These are phyloP conservation scores for Eulacestoma nigropectus DNA, from an alignment of 2,113 vertebrate species.

Conservation along the genomic window DNA sequence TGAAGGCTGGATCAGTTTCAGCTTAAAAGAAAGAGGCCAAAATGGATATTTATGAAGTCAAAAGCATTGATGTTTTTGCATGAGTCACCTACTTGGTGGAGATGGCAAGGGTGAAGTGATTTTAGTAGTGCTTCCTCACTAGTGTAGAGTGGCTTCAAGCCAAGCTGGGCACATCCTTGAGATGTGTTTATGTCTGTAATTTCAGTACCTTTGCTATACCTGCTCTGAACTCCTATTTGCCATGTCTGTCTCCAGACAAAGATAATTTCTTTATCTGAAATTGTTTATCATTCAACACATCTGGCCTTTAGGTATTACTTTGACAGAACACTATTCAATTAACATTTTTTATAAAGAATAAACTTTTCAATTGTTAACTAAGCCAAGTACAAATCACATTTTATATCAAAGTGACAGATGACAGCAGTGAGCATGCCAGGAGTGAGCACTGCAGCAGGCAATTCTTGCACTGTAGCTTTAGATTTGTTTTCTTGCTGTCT, in stretches of 20 bases:
- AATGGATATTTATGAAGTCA: background rate
- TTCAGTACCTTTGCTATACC: background rate
- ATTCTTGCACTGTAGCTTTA: background rate
- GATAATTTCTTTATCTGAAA: background rate
- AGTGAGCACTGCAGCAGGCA: background rate
- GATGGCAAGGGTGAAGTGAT: background rate
- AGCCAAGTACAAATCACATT: background rate
- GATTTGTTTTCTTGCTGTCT: background rate
- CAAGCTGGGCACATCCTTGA: background rate
- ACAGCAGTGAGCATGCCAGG: background rate
- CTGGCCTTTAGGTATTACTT: background rate
- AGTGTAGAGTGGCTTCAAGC: background rate
- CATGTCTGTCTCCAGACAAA: background rate
- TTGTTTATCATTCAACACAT: background rate
- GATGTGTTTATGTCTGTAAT: background rate
- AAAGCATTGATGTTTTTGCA: background rate
- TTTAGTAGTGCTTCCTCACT: background rate
- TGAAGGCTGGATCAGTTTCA: background rate
- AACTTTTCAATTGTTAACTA: background rate
- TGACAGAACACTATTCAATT: background rate
- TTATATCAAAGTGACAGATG: background rate
- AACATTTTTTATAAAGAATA: background rate
- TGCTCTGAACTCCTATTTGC: background rate
- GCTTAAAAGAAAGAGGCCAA: background rate
- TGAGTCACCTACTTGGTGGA: background rate